Percentiles rank a stretch among this genome's conserved stretches.
Conservation (phyloP, 2,113 vertebrate genomes). For the Paraplagusia blochii region DNA sequence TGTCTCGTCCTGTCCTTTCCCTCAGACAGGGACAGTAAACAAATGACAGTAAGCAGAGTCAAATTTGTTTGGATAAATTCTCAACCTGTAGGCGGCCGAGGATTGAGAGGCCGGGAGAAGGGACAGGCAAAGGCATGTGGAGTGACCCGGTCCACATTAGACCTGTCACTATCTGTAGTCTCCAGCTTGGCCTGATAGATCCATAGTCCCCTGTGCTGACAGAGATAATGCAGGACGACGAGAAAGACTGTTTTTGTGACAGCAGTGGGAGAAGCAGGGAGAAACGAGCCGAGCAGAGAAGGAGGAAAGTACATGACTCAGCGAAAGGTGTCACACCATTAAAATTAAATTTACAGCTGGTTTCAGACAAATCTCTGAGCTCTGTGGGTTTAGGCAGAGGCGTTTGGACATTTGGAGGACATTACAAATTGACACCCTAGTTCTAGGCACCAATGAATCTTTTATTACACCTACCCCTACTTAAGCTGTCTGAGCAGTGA, state of each 20-base stretch:
- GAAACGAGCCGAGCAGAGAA: constrained; percentile 1
- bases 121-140: constrained; percentile 59
- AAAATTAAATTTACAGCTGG: constrained; percentile 76
- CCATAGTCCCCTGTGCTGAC: constrained; percentile 62
- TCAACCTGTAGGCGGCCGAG: constrained; percentile 37
- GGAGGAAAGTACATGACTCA: constrained; percentile 69
- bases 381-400: constrained; percentile 34
- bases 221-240: constrained; percentile 63
- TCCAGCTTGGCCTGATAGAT: constrained; percentile 69
- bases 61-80: constrained; percentile 46
- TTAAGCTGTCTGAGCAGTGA: constrained; percentile 67
- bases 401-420: constrained; percentile 66
- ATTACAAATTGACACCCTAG: constrained; percentile 70
- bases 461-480: constrained; percentile 74
- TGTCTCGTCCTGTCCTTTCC: constrained; percentile 15
- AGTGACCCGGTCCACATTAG: constrained; percentile 66
- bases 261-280: constrained; percentile 53
- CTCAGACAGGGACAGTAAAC: constrained; percentile 15
- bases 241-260: constrained; percentile 69
- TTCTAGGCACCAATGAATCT: constrained; percentile 66
- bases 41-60: constrained; percentile 45
- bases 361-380: constrained; percentile 69
- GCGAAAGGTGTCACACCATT: constrained; percentile 72
- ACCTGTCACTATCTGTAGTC: constrained; percentile 68
- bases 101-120: constrained; percentile 34